Conservation (phyloP, 1,140 invertebrate genomes). For the Colletes gigas region DNA sequence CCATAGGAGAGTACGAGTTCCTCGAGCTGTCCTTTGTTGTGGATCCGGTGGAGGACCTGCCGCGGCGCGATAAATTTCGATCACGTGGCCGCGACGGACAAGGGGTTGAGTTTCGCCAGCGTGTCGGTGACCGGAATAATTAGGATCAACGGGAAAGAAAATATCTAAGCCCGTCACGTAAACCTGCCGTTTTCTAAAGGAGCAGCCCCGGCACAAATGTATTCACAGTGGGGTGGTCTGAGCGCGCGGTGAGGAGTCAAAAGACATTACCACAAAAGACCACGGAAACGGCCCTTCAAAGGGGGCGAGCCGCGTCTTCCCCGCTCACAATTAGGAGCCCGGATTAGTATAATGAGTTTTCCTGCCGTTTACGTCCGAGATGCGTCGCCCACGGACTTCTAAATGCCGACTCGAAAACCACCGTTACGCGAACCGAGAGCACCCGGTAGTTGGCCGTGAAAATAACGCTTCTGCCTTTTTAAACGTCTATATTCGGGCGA, state of each 20-base stretch:
- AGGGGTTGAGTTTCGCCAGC: constrained; percentile 1
- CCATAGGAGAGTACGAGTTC: constrained; percentile 37
- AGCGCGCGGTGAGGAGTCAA: constrained; percentile 54
- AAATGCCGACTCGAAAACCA: constrained; percentile 5
- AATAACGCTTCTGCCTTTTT: too few species aligned
- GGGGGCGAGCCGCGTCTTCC: constrained; percentile 8
- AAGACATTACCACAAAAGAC: constrained; percentile 57
- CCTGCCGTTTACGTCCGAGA: constrained; percentile 36
- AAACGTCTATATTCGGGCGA: too few species aligned
- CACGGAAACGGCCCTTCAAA: constrained; percentile 27
- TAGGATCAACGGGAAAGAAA: constrained; percentile 58
- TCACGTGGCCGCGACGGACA: constrained; percentile 45
- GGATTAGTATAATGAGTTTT: constrained; percentile 65
- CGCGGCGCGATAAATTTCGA: constrained; percentile 62
- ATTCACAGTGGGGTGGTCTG: constrained; percentile 53
- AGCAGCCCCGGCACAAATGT: constrained; percentile 12
- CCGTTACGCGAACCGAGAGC: not conserved
- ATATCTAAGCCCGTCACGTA: constrained; percentile 67
- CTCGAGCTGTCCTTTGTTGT: constrained; percentile 51
- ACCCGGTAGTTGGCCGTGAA: too few species aligned
- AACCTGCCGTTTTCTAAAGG: constrained; percentile 45
- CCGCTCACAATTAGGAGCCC: constrained; percentile 61
- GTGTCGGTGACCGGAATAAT: constrained; percentile 56
- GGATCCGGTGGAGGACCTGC: constrained; percentile 45
- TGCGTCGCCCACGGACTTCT: constrained; percentile 23